Evolutionary conservation across 2,888 invertebrate species (phyloP), one percentile per base, ranked within the genome.

Genomic region (Apamea sordens): DNA sequence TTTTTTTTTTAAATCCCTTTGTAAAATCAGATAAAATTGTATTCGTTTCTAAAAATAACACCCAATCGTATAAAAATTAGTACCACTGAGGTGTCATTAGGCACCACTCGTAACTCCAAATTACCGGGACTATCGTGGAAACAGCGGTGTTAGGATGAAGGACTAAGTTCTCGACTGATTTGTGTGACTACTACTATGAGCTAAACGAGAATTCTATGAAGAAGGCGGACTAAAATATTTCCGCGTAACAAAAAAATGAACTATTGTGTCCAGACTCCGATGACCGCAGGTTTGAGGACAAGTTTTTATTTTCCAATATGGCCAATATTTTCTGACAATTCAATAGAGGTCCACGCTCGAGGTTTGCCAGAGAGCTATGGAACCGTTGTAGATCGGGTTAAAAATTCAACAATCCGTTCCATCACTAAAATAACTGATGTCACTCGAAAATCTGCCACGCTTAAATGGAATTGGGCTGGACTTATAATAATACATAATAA

Each of bases 31-130:
- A n/a, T n/a, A n/a, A n/a, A n/a, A n/a, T n/a, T n/a, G n/a, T n/a
- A n/a, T n/a, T 11, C 1, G 10, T 41, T 41, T n/a, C 32, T 21
- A 15, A 81, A 72, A 61, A n/a, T 61, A 81, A 80, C 32, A n/a
- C 32, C 47, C 56, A 63, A 73, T 69, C 11, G 69, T 59, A 63
- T 24, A 68, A 8, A 63, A 47, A 36, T 21, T n/a, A 32, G 24
- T n/a, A 8, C 53, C 13, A 32, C n/a, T 69, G 44, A 75, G 56
- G 76, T 56, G 70, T 78, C 77, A 76, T 87, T 79, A 86, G 63
- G 21, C 65, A 63, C 18, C 11, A 69, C 15, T 85, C 80, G 83
- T 83, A 83, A 85, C 70, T 75, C 21, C 76, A 81, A 81, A 87
- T 85, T 75, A 81, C 72, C 56, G 50, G 32, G 76, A 44, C 76